Conservation (phyloP, 1,140 invertebrate species). For the Sarcophaga peregrina region DNA sequence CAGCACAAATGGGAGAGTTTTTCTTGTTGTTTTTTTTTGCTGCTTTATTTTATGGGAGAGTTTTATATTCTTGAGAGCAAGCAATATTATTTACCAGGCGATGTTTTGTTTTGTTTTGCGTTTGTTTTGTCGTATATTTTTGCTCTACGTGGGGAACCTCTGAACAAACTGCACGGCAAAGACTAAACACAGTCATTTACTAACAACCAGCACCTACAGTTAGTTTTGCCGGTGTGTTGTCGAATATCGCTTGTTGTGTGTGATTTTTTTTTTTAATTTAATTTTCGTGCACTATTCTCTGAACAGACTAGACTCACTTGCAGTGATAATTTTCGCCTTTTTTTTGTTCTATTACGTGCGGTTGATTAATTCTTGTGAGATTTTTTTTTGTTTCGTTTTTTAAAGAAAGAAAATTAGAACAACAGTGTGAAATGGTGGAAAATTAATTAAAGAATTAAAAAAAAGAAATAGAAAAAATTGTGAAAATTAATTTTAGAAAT, state of each 20-base stretch:
- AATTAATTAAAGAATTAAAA: background rate
- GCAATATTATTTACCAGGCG: background rate
- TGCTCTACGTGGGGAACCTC: slow-evolving; percentile 12
- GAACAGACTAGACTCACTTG: background rate
- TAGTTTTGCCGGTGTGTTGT: background rate
- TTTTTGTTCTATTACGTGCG: background rate
- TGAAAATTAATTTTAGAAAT: background rate
- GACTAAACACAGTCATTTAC: background rate
- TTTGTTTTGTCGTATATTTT: too few species aligned
- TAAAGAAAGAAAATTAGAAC: background rate
- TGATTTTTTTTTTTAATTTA: background rate
- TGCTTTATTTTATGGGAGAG: too few species aligned
- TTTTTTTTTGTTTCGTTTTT: background rate
- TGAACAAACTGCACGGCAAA: background rate
- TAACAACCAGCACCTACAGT: slow-evolving; percentile 16
- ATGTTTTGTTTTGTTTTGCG: background rate
- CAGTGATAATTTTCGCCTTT: background rate
- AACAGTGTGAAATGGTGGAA: background rate
- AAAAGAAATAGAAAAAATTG: background rate
- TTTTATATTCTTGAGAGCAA: too few species aligned
- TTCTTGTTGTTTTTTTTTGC: too few species aligned
- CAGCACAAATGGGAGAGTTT: too few species aligned
- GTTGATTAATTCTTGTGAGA: background rate
- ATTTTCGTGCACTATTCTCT: background rate
- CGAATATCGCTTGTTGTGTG: background rate